Percentiles rank a stretch among this genome's conserved stretches.
These are phyloP conservation scores for Ischnura elegans DNA, from an alignment of 2,888 invertebrate species.

Conservation along the genomic window DNA sequence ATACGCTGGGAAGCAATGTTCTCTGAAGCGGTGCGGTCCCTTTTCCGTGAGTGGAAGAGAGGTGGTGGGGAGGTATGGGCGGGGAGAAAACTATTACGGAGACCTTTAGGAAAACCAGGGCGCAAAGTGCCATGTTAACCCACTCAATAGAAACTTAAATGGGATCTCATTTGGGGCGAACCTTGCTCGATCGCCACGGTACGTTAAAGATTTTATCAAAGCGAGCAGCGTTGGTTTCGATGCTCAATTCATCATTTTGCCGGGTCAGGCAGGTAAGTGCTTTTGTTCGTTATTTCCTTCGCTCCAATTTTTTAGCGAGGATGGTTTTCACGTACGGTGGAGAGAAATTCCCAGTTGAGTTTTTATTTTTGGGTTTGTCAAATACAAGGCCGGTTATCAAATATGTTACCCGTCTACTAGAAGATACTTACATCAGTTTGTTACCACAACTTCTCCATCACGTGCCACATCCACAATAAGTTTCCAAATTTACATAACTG, in stretches of 20 bases:
- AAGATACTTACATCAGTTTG: no score
- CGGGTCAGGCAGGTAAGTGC: no score
- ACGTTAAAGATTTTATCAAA: not conserved
- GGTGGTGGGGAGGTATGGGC: not conserved
- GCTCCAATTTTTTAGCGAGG: no score
- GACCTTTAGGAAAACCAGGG: not conserved
- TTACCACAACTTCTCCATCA: no score
- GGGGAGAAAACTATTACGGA: not conserved
- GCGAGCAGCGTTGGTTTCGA: not conserved
- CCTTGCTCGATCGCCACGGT: not conserved
- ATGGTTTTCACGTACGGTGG: no score
- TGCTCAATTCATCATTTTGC: not conserved
- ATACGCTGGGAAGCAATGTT: not conserved
- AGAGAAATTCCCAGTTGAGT: no score
- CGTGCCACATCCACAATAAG: no score
- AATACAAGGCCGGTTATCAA: no score
- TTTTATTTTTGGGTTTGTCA: no score
- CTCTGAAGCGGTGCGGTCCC: not conserved
- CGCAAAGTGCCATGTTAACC: not conserved
- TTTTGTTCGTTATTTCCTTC: no score
- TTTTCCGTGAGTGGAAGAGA: not conserved
- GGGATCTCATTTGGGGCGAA: conserved; percentile 1
- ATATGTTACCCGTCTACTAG: no score
- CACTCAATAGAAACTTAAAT: not conserved
- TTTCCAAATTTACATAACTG: no score